Evolutionary conservation across 2,797 vertebrate species (phyloP), one percentile per base, ranked within the genome.

Genomic region (Schizothorax lantsangensis): DNA sequence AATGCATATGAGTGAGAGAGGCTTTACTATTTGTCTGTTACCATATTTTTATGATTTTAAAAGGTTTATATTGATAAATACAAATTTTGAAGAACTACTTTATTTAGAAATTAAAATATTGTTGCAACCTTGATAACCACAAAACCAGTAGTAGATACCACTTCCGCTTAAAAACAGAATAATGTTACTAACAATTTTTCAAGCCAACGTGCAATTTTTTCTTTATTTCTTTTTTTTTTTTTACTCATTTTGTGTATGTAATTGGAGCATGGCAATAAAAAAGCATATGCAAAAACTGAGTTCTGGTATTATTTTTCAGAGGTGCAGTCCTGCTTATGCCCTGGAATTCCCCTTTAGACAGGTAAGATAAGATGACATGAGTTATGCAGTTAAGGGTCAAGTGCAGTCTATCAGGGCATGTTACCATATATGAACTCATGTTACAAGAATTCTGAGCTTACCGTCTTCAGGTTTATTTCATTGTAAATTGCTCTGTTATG

Each of bases 231-330:
- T 75, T 87, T 84, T 88, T 84, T 75, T 82, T 77, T 81, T 89
- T 82, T 91, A 93, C 90, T 91, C 81, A 75, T 90, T 91, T 91
- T 92, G 88, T 91, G 90, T 79, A 89, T 87, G 81, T 74, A 89
- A 87, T 84, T 69, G 69, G 45, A 87, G 69, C 85, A 69, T 90
- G 84, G 79, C 79, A 89, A 91, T 88, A 88, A 89, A 88, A 88
- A 92, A 91, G 40, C 91, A 91, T 82, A 40, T 89, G 79, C 81
- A 57, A 83, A 62, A 66, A 77, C 38, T 30, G 1, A 6, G 19
- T 23, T 79, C 38, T 40, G 4, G 33, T 15, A 23, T 74, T 59
- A 5, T 47, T 84, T 83, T 14, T 68, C 2, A 9, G 30, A 45
- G 4, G 15, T 15, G 6, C 7, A 36, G 30, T 38, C 12, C 0